Evolutionary conservation across 2,113 vertebrate genomes (phyloP).

Genomic region (Phalacrocorax carbo): DNA sequence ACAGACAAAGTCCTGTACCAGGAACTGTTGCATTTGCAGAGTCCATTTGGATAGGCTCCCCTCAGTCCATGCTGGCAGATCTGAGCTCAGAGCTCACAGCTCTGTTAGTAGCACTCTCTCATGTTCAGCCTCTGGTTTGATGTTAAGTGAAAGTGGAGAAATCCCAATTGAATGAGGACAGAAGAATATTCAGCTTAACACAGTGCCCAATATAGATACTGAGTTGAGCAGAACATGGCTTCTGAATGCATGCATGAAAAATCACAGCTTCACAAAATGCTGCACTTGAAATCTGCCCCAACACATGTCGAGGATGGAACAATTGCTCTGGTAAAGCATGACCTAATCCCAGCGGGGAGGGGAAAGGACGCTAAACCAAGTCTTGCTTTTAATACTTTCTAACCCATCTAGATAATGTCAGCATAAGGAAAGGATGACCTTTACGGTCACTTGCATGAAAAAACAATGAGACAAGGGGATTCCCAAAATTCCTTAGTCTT

Average conservation of each 20-base stretch:
- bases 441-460: background rate
- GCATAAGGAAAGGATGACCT: constrained; percentile 42
- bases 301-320: background rate
- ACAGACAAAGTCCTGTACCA: background rate
- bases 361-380: constrained; percentile 39
- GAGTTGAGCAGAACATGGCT: background rate
- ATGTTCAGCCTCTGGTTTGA: background rate
- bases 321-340: background rate
- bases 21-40: accelerated
- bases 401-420: constrained; percentile 35
- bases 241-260: background rate
- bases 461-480: background rate
- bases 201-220: background rate
- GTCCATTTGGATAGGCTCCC: background rate
- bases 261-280: background rate
- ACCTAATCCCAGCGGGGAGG: constrained; percentile 4
- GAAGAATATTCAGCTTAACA: background rate
- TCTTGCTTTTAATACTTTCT: constrained; percentile 47
- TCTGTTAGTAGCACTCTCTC: background rate
- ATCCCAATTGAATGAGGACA: background rate
- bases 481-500: constrained; percentile 37
- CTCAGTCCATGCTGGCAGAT: background rate
- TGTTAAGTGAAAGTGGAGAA: background rate
- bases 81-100: background rate
- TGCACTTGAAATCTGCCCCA: background rate